A percentile compares a stretch with the other conserved stretches of the same genome.
phyloP scores from a whole-genome alignment of 1,140 invertebrate genomes.

The Helicoverpa armigera region DNA sequence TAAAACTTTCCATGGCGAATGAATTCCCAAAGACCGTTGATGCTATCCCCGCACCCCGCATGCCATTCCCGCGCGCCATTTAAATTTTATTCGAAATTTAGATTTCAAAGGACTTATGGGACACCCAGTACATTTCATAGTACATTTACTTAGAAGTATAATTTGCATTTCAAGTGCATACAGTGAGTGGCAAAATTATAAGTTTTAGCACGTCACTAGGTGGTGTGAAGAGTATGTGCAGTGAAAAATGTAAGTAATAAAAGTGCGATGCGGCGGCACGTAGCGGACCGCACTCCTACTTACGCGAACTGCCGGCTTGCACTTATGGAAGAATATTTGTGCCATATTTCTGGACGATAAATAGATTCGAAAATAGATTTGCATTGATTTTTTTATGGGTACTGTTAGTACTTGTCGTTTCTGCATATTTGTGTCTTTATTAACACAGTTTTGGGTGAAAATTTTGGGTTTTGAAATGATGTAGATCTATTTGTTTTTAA shows the following conservation, averaged over 20 bases:
- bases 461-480: no score
- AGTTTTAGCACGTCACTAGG: conserved; percentile 29
- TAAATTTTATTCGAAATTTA: no score
- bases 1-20: no score
- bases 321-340: conserved; percentile 28
- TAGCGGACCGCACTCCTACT: conserved; percentile 49
- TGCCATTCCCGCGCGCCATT: no score
- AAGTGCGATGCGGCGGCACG: conserved; percentile 72
- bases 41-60: no score
- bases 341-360: conserved; percentile 20
- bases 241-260: conserved; percentile 78
- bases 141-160: no score
- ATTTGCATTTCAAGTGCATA: not conserved
- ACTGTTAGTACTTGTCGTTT: not conserved
- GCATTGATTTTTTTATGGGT: not conserved
- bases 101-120: no score
- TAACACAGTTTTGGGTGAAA: no score
- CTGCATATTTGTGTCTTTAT: not conserved
- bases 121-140: no score
- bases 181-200: conserved; percentile 38
- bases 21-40: no score
- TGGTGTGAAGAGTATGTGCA: conserved; percentile 45
- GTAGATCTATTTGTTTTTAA: no score
- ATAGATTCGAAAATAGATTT: conserved; percentile 5
- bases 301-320: conserved; percentile 11